A percentile compares a stretch with the other conserved stretches of the same genome.
These are phyloP conservation scores for Metopia argyrocephala DNA, from an alignment of 2,888 invertebrate species.

Conservation along the genomic window DNA sequence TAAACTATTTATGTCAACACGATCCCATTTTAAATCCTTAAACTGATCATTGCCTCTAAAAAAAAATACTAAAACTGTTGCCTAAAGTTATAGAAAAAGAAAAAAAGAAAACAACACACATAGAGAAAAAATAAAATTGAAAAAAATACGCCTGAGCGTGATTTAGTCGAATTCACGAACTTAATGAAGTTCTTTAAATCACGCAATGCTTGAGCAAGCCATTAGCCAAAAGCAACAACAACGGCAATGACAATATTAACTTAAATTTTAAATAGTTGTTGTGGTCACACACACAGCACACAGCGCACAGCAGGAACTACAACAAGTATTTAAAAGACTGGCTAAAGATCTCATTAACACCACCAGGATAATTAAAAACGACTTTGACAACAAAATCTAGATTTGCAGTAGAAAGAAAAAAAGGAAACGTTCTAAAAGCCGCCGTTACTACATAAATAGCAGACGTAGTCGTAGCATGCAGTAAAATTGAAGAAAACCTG, in stretches of 20 bases:
- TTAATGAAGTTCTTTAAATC: conserved; percentile 80
- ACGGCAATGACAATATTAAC: neutral
- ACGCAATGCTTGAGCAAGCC: conserved; percentile 74
- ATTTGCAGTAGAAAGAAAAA: conserved; percentile 63
- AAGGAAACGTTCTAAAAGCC: conserved; percentile 25
- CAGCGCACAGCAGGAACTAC: conserved; percentile 64
- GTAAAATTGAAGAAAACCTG: neutral
- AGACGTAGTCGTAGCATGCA: neutral
- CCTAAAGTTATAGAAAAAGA: neutral
- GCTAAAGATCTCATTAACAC: conserved; percentile 77
- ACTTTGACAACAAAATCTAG: conserved; percentile 74
- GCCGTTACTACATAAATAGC: conserved; percentile 21
- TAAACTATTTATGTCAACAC: conserved; percentile 49
- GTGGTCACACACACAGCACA: conserved; percentile 37
- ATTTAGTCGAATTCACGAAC: conserved; percentile 79
- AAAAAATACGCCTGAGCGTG: conserved; percentile 77
- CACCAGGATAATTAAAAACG: conserved; percentile 76
- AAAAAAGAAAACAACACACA: neutral
- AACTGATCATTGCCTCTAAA: conserved; percentile 41
- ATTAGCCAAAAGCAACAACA: conserved; percentile 28
- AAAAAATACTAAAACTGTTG: conserved; percentile 9
- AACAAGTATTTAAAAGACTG: conserved; percentile 45
- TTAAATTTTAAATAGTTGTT: conserved; percentile 30
- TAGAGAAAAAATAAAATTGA: conserved; percentile 19
- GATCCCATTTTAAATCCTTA: conserved; percentile 45